Conservation (phyloP, 2,888 invertebrate species). For the Gortyna flavago region DNA sequence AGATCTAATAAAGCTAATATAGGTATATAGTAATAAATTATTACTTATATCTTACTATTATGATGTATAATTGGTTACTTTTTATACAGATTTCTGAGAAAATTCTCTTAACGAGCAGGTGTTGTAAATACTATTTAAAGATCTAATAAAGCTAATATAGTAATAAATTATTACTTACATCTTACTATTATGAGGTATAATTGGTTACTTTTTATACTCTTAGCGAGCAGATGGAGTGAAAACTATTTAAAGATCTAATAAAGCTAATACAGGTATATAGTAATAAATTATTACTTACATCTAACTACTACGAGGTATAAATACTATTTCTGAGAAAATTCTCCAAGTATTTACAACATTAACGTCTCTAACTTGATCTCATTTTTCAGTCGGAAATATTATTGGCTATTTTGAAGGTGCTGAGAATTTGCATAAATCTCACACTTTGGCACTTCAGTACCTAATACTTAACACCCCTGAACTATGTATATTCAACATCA, state of each 20-base stretch:
- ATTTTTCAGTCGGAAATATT: not conserved
- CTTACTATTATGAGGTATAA: no score
- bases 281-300: slow-evolving; percentile 31
- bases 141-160: no score
- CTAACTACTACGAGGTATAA: slow-evolving; percentile 1
- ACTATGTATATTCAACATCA: not conserved
- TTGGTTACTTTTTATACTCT: no score
- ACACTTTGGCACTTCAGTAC: not conserved
- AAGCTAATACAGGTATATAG: slow-evolving; percentile 25
- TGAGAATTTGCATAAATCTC: not conserved
- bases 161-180: no score
- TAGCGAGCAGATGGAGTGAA: no score
- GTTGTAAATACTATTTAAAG: no score
- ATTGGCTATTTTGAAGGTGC: not conserved
- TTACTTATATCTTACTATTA: slow-evolving; percentile 9
- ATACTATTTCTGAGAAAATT: no score
- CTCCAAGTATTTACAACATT: slow-evolving; percentile 13
- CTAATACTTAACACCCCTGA: not conserved
- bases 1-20: slow-evolving; percentile 47
- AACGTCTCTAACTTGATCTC: not conserved
- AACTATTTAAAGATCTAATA: slow-evolving; percentile 50
- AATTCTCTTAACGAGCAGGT: no score
- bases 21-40: slow-evolving; percentile 36
- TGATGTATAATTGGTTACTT: slow-evolving; percentile 1
- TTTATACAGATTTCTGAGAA: slow-evolving; percentile 35